Conservation (phyloP, 2,888 invertebrate species). For the Oscheius onirici region DNA sequence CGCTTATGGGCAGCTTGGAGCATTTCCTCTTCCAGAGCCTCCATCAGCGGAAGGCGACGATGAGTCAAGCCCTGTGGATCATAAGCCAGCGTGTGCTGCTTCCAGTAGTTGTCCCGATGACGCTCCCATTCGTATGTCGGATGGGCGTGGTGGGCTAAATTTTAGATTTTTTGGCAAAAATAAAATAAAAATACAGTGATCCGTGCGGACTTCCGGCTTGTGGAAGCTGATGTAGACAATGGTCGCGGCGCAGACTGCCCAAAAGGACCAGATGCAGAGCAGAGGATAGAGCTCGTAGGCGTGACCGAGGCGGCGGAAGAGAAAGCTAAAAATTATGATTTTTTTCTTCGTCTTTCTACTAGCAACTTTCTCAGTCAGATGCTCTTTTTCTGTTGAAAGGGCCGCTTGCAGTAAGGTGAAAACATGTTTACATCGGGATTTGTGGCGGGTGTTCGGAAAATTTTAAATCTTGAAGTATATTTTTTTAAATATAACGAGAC, state of each 20-base stretch:
- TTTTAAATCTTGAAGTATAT: too few relatives aligned
- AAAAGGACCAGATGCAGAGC: conserved; percentile 50
- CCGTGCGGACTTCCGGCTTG: not conserved
- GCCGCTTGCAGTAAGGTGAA: too few relatives aligned
- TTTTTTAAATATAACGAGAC: too few relatives aligned
- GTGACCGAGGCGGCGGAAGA: conserved; percentile 57
- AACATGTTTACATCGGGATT: too few relatives aligned
- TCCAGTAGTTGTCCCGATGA: conserved; percentile 60
- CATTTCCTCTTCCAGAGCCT: conserved; percentile 62
- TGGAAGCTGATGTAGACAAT: not conserved
- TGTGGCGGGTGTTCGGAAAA: too few relatives aligned
- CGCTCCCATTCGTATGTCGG: conserved; percentile 65
- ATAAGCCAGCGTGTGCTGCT: conserved; percentile 55
- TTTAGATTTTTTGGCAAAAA: not conserved
- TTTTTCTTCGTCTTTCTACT: not conserved
- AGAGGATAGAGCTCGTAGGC: conserved; percentile 66
- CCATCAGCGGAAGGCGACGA: conserved; percentile 63
- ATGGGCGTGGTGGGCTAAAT: conserved; percentile 45
- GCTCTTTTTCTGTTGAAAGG: too few relatives aligned
- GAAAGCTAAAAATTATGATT: conserved; percentile 48
- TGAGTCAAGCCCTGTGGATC: conserved; percentile 61
- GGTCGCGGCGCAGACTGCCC: conserved; percentile 34
- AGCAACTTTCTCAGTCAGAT: too few relatives aligned
- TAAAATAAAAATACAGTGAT: not conserved
- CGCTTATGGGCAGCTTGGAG: conserved; percentile 52